Evolutionary conservation across 1,140 invertebrate species (phyloP), one percentile per base, ranked within the genome.

Genomic region (Drosophila truncata): DNA sequence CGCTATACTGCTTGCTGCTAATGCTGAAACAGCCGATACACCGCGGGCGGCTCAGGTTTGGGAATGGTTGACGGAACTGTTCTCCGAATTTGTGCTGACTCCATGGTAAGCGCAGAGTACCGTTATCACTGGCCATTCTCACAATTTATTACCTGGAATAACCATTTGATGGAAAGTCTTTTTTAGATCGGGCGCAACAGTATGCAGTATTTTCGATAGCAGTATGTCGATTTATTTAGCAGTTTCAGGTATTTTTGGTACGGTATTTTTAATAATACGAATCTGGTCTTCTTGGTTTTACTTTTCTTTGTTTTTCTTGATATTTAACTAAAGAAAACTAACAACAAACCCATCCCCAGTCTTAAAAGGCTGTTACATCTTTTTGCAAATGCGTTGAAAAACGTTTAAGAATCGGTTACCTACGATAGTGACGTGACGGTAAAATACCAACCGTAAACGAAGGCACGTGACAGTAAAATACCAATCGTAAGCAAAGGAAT

Each of bases 1-100:
- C 55, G 35, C 54, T 29, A 16, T 18, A 90, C 0, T 59, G 16
- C 4, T 44, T 2, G 16, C 37, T 58, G 29, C 78, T 70, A 0
- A 84, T 16, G 58, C 80, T 69, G 31, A 25, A 80, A 18, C 35
- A 60, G 0, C 84, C 84, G 25, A 83, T 52, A 16, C 77, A 60
- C 23, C 46, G 11, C 1, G 84, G 84, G 0, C 54, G 61, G 20
- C 35, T 69, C 0, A 87, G 37, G 0, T 33, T 8, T 0, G 83
- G 83, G 16, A 87, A 87, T 0, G 27, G 27, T 2, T n/a, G 8
- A 0, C 3, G 1, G 18, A 46, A 77, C 6, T 0, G 5, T 1
- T 0, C 4, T 0, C 37, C 37, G 11, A 33, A 18, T 29, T 13
- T 41, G 35, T 71, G 65, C 65, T 69, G 66, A 13, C 7, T 3